Percentiles rank a stretch among this genome's conserved stretches.
These are phyloP conservation scores for Excalfactoria chinensis DNA, from an alignment of 2,113 vertebrate genomes.

Conservation along the genomic window DNA sequence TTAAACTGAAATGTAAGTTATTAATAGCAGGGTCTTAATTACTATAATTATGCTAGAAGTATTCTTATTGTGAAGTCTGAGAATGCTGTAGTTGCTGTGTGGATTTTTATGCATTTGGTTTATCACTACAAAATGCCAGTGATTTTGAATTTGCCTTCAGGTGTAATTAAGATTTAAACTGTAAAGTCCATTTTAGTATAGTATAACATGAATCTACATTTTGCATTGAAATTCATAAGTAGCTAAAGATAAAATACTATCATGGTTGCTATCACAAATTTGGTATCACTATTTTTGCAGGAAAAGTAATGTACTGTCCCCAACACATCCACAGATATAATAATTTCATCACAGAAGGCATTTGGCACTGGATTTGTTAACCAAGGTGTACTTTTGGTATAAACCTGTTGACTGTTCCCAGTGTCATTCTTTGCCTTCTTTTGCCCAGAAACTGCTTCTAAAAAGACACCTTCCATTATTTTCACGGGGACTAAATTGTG, in stretches of 20 bases:
- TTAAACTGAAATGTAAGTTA: conserved; percentile 55
- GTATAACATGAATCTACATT: background rate
- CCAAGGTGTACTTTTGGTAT: background rate
- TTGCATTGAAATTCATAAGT: conserved; percentile 18
- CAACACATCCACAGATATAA: background rate
- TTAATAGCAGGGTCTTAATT: conserved; percentile 55
- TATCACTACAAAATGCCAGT: conserved; percentile 16
- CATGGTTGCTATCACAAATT: background rate
- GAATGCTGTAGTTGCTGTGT: background rate
- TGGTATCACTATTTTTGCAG: background rate
- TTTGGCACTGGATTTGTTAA: background rate
- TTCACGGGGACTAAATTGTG: background rate
- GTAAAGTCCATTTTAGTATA: background rate
- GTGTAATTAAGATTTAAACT: conserved; percentile 11
- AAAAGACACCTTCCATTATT: background rate
- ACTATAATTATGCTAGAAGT: conserved; percentile 51
- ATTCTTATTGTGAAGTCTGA: conserved; percentile 14
- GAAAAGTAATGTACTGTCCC: background rate
- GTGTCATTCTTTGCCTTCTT: background rate
- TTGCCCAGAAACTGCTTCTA: background rate
- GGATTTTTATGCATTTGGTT: conserved; percentile 14
- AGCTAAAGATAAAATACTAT: background rate
- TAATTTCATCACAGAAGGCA: background rate
- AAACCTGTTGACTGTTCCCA: background rate
- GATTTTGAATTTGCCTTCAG: conserved; percentile 49